A percentile compares a stretch with the other conserved stretches of the same genome.
phyloP scores from a whole-genome alignment of 2,113 vertebrate species.

The Corvus cornix region DNA sequence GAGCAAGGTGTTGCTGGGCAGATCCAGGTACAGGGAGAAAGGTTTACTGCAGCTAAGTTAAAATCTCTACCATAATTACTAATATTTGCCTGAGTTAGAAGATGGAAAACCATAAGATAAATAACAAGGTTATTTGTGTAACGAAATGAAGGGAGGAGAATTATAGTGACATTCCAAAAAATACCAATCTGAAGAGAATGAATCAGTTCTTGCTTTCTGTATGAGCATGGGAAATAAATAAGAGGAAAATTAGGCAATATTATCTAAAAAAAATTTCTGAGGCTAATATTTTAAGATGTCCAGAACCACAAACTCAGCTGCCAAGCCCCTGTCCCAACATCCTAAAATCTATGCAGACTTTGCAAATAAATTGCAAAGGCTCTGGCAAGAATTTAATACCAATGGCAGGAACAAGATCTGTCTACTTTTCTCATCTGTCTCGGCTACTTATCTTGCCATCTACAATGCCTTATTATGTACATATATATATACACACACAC shows the following conservation, averaged over 20 bases:
- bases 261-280: neutral
- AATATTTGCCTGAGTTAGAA: neutral
- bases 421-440: neutral
- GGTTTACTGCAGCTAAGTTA: neutral
- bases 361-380: neutral
- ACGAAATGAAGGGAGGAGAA: neutral
- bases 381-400: neutral
- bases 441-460: neutral
- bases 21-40: rapidly evolving
- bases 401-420: neutral
- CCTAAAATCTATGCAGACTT: neutral
- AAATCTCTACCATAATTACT: neutral
- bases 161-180: neutral
- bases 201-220: neutral
- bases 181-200: neutral
- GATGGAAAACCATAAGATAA: neutral
- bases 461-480: neutral
- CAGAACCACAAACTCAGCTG: neutral
- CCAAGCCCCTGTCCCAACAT: rapidly evolving
- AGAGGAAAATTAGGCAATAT: neutral
- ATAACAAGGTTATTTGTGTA: neutral
- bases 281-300: neutral
- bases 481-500: rapidly evolving
- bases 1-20: rapidly evolving
- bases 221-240: neutral